Evolutionary conservation across 2,113 vertebrate genomes (phyloP), one percentile per base, ranked within the genome.

Genomic region (Tetraodon nigroviridis): DNA sequence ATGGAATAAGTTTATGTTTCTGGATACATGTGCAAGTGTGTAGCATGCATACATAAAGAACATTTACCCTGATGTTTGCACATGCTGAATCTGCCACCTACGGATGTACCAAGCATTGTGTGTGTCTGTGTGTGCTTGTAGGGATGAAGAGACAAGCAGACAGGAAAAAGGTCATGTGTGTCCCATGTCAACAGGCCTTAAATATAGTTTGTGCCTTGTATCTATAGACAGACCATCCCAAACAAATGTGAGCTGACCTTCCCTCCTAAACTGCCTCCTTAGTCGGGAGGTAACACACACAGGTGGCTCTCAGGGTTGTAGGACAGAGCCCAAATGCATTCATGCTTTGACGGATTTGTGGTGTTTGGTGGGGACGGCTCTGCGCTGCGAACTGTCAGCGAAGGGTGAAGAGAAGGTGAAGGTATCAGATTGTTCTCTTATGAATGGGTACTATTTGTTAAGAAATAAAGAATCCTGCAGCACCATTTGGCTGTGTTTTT

Each of bases 151-250:
- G 55, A 63, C 47, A 14, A 20, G 41, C 12, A 3, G 32, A 65
- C 46, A 64, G 57, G 27, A 56, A 63, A 63, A 16, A 20, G 60
- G 50, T 57, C 61, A 17, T 57, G 62, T 54, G 59, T 75, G 61
- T 55, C 49, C 46, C 62, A 21, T 76, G 71, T 75, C 73, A 81
- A 72, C 63, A 75, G 52, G 61, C 24, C 37, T 67, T 71, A 71
- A 70, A 79, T 73, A 76, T 72, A 81, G 62, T 52, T 1, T 17
- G 22, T 2, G 4, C 64, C 65, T 57, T 84, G 51, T 78, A 66
- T 70, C 60, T 61, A 65, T 47, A 70, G 64, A 61, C 37, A 59
- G 41, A 18, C n/a, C 53, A 45, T 62, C 64, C 40, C 68, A 46
- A 69, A 78, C 78, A 75, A 64, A 67, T 61, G 46, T 2, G 12